Percentiles rank a stretch among this genome's conserved stretches.
These are phyloP conservation scores for Daboia siamensis DNA, from an alignment of 2,113 vertebrate species.

Conservation along the genomic window DNA sequence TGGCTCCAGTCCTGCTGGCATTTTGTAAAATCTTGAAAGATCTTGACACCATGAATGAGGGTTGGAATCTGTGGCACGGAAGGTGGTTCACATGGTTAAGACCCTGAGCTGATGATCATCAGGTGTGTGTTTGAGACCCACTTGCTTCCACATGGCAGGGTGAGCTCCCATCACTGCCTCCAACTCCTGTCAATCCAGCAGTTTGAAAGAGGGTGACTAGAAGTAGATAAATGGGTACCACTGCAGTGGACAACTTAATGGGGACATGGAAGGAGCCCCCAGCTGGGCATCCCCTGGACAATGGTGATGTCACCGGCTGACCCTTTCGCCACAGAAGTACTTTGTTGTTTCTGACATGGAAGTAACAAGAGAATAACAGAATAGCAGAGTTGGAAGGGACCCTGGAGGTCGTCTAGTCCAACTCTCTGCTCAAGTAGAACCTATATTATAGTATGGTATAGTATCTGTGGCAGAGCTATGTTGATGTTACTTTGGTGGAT, in stretches of 20 bases:
- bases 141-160: not conserved
- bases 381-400: too few relatives aligned
- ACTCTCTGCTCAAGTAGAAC: too few relatives aligned
- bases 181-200: not conserved
- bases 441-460: not conserved
- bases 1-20: not conserved
- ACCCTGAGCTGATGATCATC: not conserved
- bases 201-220: not conserved
- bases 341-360: not conserved
- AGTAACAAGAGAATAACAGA: too few relatives aligned
- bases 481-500: not conserved
- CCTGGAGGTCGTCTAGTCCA: too few relatives aligned
- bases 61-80: not conserved
- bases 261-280: not conserved
- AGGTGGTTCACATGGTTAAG: not conserved
- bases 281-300: not conserved
- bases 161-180: not conserved
- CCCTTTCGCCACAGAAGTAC: not conserved
- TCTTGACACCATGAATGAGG: not conserved
- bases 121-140: rapidly evolving
- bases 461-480: not conserved
- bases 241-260: not conserved
- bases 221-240: not conserved
- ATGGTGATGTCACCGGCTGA: not conserved
- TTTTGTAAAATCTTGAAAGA: not conserved